Conservation (phyloP, 2,888 invertebrate genomes). For the Odiellus spinosus region DNA sequence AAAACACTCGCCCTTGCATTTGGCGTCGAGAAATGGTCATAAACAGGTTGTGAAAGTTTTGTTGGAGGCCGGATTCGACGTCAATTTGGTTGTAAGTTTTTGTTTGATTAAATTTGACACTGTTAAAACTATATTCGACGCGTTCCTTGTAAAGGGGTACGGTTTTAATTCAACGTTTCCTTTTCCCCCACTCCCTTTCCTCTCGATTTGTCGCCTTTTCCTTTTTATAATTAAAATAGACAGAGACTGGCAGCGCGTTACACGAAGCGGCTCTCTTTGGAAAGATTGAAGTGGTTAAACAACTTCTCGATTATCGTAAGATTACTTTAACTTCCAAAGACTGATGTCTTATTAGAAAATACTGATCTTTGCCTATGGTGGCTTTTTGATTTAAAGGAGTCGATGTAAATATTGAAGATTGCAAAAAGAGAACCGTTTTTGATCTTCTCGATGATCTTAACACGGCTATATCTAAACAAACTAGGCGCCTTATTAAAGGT, state of each 20-base stretch:
- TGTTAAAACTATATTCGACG: no score
- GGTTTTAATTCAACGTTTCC: no score
- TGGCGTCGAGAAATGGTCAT: constrained; percentile 75
- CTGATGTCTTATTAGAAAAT: no score
- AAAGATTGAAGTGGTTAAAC: constrained; percentile 68
- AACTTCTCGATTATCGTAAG: constrained; percentile 44
- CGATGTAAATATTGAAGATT: constrained; percentile 61
- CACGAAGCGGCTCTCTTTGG: constrained; percentile 88
- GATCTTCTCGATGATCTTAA: constrained; percentile 74
- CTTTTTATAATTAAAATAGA: no score
- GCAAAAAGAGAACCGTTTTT: constrained; percentile 63
- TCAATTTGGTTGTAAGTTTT: constrained; percentile 42
- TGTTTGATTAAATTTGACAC: not conserved
- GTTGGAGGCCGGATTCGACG: constrained; percentile 67
- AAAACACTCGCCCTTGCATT: constrained; percentile 72
- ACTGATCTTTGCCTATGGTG: no score
- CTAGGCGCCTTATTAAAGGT: constrained; percentile 61
- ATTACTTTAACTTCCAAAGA: no score
- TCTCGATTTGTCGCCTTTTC: no score
- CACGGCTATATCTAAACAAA: constrained; percentile 71
- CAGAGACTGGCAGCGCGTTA: constrained; percentile 71
- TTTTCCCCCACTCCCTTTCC: no score
- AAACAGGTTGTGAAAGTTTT: constrained; percentile 56
- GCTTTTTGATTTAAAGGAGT: constrained; percentile 57
- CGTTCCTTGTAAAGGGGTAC: no score